Evolutionary conservation across 2,113 vertebrate genomes (phyloP).

Genomic region (Glareola pratincola): DNA sequence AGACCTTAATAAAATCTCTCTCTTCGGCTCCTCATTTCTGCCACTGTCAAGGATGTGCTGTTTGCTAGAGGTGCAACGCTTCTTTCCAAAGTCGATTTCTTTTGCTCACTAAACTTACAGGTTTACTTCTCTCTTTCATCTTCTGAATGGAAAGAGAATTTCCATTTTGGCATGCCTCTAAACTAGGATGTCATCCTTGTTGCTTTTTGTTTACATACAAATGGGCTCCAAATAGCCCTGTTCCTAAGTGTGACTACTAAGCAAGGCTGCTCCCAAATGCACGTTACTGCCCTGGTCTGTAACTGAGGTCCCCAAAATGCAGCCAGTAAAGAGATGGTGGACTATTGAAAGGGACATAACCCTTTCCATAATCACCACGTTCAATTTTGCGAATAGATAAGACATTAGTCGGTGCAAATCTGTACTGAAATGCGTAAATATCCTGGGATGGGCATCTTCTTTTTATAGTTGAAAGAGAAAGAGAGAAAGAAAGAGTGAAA

Average conservation of each 20-base stretch:
- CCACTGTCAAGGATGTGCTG: neutral
- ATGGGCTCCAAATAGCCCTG: neutral
- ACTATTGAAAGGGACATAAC: neutral
- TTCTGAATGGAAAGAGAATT: neutral
- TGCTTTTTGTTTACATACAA: neutral
- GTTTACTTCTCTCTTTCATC: neutral
- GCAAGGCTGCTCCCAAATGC: neutral
- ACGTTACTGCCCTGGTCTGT: accelerated
- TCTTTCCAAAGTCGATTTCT: neutral
- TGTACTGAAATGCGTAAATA: neutral
- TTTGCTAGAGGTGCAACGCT: neutral
- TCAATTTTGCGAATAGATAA: neutral
- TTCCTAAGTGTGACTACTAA: neutral
- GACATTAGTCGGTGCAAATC: neutral
- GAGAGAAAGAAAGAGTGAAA: neutral
- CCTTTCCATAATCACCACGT: neutral
- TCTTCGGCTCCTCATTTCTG: neutral
- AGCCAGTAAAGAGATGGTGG: neutral
- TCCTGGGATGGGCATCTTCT: neutral
- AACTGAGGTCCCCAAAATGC: neutral
- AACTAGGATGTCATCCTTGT: neutral
- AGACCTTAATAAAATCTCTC: neutral
- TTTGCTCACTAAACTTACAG: neutral
- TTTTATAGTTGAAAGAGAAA: neutral
- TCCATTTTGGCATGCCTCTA: neutral